Base-by-base conservation (phyloP, 2,888 invertebrate genomes). In the Hipparchia semele region DNA sequence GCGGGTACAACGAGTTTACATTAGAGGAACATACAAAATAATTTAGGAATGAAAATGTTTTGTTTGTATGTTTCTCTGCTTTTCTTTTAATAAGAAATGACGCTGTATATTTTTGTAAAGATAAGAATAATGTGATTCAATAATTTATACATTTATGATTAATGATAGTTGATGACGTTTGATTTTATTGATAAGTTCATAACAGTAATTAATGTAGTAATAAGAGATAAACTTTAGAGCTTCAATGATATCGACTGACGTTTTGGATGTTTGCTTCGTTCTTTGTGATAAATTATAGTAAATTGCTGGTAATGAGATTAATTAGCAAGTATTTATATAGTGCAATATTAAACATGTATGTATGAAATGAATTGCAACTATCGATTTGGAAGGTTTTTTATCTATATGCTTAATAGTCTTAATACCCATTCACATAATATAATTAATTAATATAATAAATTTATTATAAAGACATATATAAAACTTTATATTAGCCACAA, bases 241-340 rank as follows among this genome's bases (percentile, higher is more conserved):
- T 58, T 58, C n/a, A 49, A 58, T 68, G 58, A 46, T 68, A 46
- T 67, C n/a, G 67, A 67, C 56, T 46, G 67, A 54, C 54, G 12
- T 23, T 67, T 56, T 67, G n/a, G 54, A 56, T 13, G 39, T 67
- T 56, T 33, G 33, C 51, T 56, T 67, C 3, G 56, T 66, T 45
- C 9, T 13, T 56, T 58, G 64, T 39, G 56, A 66, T 54, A 56
- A 56, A 56, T n/a, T 66, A 46, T 56, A 66, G 2, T 39, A 39
- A n/a, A 39, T 13, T 45, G n/a, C 56, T 45, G 23, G 2, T 53
- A 53, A 56, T 54, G 8, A 10, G 13, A 59, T n/a, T 23, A 59
- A 33, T 8, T 59, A 12, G n/a, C 12, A 59, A 33, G 9, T 23
- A 59, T 7, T 10, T 46, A 39, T 45, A 46, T 62, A 62, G 53